phyloP scores from a whole-genome alignment of 2,797 vertebrate genomes.

The Melanogrammus aeglefinus region DNA sequence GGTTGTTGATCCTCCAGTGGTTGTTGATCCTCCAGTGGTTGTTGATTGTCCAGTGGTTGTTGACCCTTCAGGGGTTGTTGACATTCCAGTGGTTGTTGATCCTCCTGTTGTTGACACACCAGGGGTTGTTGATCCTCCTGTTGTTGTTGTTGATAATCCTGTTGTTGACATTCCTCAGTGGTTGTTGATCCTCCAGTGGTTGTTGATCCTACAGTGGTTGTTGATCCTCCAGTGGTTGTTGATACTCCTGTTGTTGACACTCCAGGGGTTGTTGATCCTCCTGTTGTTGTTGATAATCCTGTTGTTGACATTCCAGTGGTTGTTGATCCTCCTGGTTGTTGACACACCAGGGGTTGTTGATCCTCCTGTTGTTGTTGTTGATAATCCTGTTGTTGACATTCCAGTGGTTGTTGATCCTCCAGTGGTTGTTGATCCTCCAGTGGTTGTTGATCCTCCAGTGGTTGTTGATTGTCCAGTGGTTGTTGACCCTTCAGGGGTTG shows the following conservation, averaged over 20 bases:
- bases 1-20: background rate
- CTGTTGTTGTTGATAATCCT: too few relatives aligned
- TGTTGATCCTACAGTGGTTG: too few relatives aligned
- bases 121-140: background rate
- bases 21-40: background rate
- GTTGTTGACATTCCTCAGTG: too few relatives aligned
- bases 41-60: background rate
- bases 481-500: background rate
- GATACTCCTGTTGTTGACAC: too few relatives aligned
- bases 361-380: background rate
- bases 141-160: background rate
- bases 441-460: background rate
- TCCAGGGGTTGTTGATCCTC: too few relatives aligned
- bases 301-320: too few relatives aligned
- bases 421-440: background rate
- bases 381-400: background rate
- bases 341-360: background rate
- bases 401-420: background rate
- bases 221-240: too few relatives aligned
- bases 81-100: background rate
- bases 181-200: too few relatives aligned
- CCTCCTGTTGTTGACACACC: background rate
- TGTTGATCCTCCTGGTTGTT: background rate
- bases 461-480: background rate
- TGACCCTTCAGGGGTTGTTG: too few relatives aligned